Base-by-base conservation (phyloP, 2,888 invertebrate genomes). In the Tetranychus piercei region DNA sequence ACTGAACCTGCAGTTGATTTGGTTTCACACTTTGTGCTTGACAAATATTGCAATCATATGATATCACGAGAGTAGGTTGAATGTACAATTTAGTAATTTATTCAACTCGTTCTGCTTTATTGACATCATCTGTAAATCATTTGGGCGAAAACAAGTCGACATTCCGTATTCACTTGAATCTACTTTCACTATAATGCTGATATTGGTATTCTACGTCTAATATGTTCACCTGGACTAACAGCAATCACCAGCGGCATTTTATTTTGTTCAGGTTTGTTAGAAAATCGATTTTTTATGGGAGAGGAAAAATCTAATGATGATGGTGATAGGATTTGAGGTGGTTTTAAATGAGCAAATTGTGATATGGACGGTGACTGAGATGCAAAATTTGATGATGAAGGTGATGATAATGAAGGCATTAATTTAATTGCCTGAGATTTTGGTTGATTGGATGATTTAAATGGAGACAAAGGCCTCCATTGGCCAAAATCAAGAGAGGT, bases 401-500 rank as follows among this genome's bases (percentile, higher is more conserved):
- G 55, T 1, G 55, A 15, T 55, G 55, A 9, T 55, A 55, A 55
- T 2, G 55, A 15, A 55, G 55, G 55, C 15, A 15, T 15, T 15
- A 55, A 55, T 5, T 55, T 3, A 55, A 55, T 34, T 34, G 34
- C 55, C 55, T 9, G 55, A 15, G 15, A 55, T 55, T 55, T 55
- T 55, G 8, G 55, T 9, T 55, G 11, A 15, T 55, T 55, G 55
- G 55, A 15, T 15, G 55, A 15, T 55, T 55, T 55, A 15, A 55
- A 69, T 7, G 69, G 69, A 9, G 34, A 23, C 69, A 69, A 69
- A 7, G 69, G 69, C 11, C 69, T 20, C 69, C 69, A 69, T 69
- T 69, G 69, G 20, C 69, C 69, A 69, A 23, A 69, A 7, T 69
- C 69, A 23, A 69, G 20, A 23, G 69, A 69, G 18, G 69, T 23